Conservation (phyloP, 2,888 invertebrate species). For the Serripes groenlandicus region DNA sequence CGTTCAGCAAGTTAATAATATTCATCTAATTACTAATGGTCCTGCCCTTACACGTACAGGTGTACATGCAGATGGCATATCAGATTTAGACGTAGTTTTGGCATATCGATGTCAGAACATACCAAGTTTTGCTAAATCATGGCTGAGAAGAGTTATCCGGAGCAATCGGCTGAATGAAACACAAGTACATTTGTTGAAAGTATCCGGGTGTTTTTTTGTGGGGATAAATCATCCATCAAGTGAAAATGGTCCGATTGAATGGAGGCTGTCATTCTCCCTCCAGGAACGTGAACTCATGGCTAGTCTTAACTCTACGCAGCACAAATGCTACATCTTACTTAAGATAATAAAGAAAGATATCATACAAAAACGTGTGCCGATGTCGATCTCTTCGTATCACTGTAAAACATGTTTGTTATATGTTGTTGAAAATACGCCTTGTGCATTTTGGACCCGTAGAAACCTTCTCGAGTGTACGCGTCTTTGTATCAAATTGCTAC, state of each 20-base stretch:
- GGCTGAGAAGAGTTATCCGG: neutral
- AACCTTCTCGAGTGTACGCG: neutral
- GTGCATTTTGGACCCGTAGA: neutral
- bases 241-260: conserved; percentile 8
- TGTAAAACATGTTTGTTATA: conserved; percentile 27
- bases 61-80: neutral
- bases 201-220: conserved; percentile 14
- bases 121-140: neutral
- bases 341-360: conserved; percentile 33
- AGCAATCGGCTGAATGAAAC: neutral
- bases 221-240: conserved; percentile 18
- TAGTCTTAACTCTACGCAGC: conserved; percentile 27
- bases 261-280: conserved; percentile 39
- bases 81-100: too few relatives aligned
- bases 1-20: neutral
- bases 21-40: neutral
- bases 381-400: conserved; percentile 23
- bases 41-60: conserved; percentile 6
- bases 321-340: conserved; percentile 40
- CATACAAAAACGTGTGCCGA: neutral
- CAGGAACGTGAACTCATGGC: conserved; percentile 37
- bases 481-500: neutral
- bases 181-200: neutral
- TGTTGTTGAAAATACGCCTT: neutral
- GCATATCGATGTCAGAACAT: neutral